These are phyloP conservation scores for Microcebus tavaratra DNA, from an alignment of 2,113 vertebrate genomes.

Conservation along the genomic window DNA sequence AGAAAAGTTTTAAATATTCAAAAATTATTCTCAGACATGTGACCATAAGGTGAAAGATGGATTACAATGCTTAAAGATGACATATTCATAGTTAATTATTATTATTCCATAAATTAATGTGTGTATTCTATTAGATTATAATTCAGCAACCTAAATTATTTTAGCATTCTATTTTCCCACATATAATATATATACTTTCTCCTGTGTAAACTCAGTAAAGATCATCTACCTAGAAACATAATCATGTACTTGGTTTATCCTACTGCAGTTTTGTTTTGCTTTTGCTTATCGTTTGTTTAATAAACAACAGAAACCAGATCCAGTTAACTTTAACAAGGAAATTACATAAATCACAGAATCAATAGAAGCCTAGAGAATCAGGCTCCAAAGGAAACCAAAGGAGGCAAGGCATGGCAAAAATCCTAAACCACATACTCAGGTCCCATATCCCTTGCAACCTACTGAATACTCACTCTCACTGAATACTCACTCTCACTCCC, in stretches of 20 bases:
- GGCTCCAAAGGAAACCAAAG: neutral
- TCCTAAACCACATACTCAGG: neutral
- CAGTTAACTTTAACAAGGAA: conserved; percentile 25
- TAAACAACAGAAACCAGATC: conserved; percentile 42
- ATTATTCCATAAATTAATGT: conserved; percentile 10
- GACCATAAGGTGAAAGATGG: neutral
- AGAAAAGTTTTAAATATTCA: conserved; percentile 48
- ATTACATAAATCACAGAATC: neutral
- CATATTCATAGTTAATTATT: neutral
- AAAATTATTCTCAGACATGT: conserved; percentile 37
- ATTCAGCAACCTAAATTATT: conserved; percentile 33
- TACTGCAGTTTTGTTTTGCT: neutral
- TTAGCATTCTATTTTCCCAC: neutral
- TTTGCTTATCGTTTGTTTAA: conserved; percentile 3
- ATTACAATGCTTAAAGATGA: conserved; percentile 26
- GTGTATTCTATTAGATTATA: neutral
- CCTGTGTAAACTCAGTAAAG: conserved; percentile 21
- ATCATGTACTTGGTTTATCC: neutral
- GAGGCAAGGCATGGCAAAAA: neutral
- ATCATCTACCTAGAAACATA: conserved; percentile 5
- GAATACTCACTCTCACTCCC: neutral
- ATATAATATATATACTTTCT: neutral
- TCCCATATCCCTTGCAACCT: neutral
- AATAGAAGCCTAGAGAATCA: neutral
- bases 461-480: neutral